A percentile compares a stretch with the other conserved stretches of the same genome.
phyloP scores from a whole-genome alignment of 2,113 vertebrate species.

The Engystomops pustulosus region DNA sequence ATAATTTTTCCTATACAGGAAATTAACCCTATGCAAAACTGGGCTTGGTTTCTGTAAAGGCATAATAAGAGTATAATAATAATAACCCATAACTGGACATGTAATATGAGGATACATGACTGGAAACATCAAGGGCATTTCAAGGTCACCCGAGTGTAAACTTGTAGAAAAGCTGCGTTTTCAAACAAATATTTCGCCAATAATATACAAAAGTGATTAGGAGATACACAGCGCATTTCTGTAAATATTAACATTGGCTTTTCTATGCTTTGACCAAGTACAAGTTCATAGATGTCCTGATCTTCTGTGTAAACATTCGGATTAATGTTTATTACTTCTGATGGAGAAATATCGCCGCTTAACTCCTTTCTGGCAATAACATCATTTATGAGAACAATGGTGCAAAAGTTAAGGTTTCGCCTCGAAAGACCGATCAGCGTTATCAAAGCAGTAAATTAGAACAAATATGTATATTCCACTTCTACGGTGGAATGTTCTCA shows the following conservation, averaged over 20 bases:
- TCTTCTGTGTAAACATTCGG: not conserved
- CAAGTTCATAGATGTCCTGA: not conserved
- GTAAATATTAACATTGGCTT: slow-evolving; percentile 7
- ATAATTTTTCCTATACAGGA: no score
- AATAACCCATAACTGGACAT: not conserved
- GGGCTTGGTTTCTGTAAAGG: no score
- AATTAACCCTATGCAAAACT: no score
- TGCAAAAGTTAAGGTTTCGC: slow-evolving; percentile 32
- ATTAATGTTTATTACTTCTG: slow-evolving; percentile 33
- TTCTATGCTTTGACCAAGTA: not conserved
- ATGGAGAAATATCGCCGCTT: slow-evolving; percentile 1
- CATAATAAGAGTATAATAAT: no score
- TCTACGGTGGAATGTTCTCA: not conserved
- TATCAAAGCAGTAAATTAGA: not conserved
- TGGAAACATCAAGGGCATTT: not conserved
- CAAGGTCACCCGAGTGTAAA: not conserved
- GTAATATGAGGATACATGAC: not conserved
- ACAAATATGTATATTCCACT: not conserved
- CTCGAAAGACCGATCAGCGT: not conserved
- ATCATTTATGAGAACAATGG: slow-evolving; percentile 8
- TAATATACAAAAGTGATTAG: not conserved
- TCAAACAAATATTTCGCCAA: not conserved
- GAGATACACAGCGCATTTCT: not conserved
- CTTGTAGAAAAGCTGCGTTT: not conserved
- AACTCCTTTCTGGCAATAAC: slow-evolving; percentile 21